Evolutionary conservation across 1,140 invertebrate species (phyloP).

Genomic region (Contarinia nasturtii): DNA sequence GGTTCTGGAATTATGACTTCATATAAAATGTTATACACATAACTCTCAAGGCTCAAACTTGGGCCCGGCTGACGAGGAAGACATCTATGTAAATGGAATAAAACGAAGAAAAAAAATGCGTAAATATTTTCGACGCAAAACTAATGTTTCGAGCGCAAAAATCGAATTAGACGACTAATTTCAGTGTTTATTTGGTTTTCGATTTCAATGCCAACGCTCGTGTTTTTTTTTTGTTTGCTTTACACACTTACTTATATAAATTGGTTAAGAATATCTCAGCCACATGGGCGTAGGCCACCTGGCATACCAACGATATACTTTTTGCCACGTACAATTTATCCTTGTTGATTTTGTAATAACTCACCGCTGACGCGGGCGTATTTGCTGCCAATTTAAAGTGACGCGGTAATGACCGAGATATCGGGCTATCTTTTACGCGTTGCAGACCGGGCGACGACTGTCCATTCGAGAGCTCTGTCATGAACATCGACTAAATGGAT

Average conservation of each 20-base stretch:
- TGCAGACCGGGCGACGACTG: slow-evolving; percentile 40
- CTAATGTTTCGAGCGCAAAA: too few relatives aligned
- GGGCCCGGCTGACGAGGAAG: slow-evolving; percentile 49
- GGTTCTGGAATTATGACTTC: slow-evolving; percentile 77
- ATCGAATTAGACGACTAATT: too few relatives aligned
- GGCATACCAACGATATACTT: slow-evolving; percentile 80
- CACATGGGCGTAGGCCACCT: slow-evolving; percentile 74
- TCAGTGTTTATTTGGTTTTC: too few relatives aligned
- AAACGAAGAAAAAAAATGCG: neutral
- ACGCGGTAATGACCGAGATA: slow-evolving; percentile 58
- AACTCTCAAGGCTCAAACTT: slow-evolving; percentile 68
- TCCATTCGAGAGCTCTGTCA: slow-evolving; percentile 69
- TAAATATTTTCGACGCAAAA: too few relatives aligned
- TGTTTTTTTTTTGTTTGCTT: too few relatives aligned
- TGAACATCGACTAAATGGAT: slow-evolving; percentile 75
- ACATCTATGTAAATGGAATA: slow-evolving; percentile 31
- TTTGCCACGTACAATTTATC: slow-evolving; percentile 90
- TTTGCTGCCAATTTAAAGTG: slow-evolving; percentile 73
- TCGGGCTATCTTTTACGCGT: slow-evolving; percentile 34
- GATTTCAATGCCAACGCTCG: too few relatives aligned
- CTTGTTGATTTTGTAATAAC: slow-evolving; percentile 81
- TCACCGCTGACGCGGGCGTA: slow-evolving; percentile 48
- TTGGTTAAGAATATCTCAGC: slow-evolving; percentile 69
- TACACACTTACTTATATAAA: slow-evolving; percentile 55
- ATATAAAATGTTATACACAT: slow-evolving; percentile 88